Conservation (phyloP, 2,113 vertebrate species). For the Pipa parva region DNA sequence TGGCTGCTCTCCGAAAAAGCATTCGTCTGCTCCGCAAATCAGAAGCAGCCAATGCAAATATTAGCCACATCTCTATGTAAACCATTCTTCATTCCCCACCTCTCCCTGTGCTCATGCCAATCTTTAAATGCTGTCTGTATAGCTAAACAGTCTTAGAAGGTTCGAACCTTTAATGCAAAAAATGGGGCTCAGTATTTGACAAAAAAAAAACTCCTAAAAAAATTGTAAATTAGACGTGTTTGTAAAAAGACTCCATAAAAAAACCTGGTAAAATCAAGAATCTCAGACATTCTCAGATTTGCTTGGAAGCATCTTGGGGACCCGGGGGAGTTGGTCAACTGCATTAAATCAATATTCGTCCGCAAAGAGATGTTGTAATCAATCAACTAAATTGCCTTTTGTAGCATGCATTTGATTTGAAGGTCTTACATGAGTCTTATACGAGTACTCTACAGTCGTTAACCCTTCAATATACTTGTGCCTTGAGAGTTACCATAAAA, state of each 20-base stretch:
- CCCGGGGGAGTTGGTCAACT: conserved; percentile 58
- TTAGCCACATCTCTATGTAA: conserved; percentile 39
- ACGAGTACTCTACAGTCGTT: conserved; percentile 50
- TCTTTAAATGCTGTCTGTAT: conserved; percentile 45
- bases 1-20: conserved; percentile 46
- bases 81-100: conserved; percentile 29
- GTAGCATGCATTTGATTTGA: conserved; percentile 55
- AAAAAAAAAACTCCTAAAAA: too few relatives aligned
- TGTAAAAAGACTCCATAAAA: too few relatives aligned
- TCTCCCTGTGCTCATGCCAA: conserved; percentile 2
- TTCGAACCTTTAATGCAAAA: conserved; percentile 31
- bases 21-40: conserved; percentile 48
- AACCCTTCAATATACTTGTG: conserved; percentile 48
- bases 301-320: conserved; percentile 49
- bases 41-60: conserved; percentile 56
- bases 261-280: conserved; percentile 52
- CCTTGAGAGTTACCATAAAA: too few relatives aligned
- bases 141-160: conserved; percentile 41
- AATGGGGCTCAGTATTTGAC: background rate
- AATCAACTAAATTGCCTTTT: conserved; percentile 69
- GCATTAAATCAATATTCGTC: conserved; percentile 73
- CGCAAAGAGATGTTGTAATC: conserved; percentile 69
- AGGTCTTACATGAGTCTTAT: conserved; percentile 52
- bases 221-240: conserved; percentile 38
- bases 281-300: conserved; percentile 54